Evolutionary conservation across 2,888 invertebrate genomes (phyloP).

Genomic region (Seira musarum): DNA sequence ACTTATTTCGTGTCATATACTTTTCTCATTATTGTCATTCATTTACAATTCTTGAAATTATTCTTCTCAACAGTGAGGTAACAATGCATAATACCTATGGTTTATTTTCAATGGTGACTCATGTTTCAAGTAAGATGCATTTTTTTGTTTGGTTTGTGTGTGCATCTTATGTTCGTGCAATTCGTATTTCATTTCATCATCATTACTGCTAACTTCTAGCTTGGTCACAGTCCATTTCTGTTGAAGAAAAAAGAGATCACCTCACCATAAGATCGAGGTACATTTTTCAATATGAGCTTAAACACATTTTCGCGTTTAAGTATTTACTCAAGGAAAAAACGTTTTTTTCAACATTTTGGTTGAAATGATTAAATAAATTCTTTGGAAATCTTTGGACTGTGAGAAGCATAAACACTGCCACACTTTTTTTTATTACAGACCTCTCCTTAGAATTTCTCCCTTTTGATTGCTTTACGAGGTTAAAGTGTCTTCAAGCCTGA

Average conservation of each 20-base stretch:
- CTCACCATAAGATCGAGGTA: neutral
- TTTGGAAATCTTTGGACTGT: slow-evolving; percentile 28
- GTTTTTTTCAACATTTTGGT: slow-evolving; percentile 22
- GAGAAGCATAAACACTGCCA: neutral
- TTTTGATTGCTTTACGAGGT: neutral
- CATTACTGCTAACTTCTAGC: neutral
- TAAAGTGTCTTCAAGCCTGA: neutral
- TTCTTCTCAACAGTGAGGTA: no score
- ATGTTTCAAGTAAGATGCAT: no score
- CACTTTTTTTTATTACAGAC: neutral
- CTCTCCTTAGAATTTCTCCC: neutral
- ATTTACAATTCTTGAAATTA: no score
- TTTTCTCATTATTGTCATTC: no score
- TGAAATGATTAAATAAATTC: slow-evolving; percentile 47
- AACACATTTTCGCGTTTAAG: neutral
- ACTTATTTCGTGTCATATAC: no score
- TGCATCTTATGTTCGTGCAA: neutral
- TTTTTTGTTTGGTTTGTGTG: no score
- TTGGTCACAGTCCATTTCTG: slow-evolving; percentile 47
- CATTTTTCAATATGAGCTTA: no score
- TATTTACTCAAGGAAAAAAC: neutral
- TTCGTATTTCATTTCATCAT: slow-evolving; percentile 16
- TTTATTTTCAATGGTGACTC: no score
- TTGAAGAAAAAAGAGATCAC: slow-evolving; percentile 19
- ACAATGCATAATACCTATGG: no score